phyloP scores from a whole-genome alignment of 2,888 invertebrate genomes.

The Phalera bucephala region DNA sequence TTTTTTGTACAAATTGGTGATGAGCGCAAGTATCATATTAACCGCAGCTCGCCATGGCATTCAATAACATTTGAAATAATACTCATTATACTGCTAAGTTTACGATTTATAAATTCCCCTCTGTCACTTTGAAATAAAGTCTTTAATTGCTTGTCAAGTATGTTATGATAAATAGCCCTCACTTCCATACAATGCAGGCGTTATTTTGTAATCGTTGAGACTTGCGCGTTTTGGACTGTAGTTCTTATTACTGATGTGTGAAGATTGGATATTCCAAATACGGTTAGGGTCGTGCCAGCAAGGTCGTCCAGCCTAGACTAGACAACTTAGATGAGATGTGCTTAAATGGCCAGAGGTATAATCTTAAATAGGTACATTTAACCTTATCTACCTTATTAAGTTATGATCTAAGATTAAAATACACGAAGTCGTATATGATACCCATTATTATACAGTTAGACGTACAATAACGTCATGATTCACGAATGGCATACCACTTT shows the following conservation, averaged over 20 bases:
- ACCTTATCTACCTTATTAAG: too few relatives aligned
- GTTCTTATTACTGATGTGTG: slow-evolving; percentile 15
- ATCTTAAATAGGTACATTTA: too few relatives aligned
- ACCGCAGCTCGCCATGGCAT: too few relatives aligned
- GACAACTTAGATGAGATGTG: slow-evolving; percentile 19
- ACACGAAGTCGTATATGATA: too few relatives aligned
- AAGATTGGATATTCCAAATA: slow-evolving; percentile 9
- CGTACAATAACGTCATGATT: too few relatives aligned
- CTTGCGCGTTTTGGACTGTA: slow-evolving; percentile 8
- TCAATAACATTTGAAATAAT: neutral
- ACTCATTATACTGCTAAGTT: neutral
- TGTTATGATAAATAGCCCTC: slow-evolving; percentile 18
- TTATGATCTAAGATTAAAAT: too few relatives aligned
- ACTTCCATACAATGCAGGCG: slow-evolving; percentile 16
- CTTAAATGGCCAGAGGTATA: slow-evolving; percentile 9
- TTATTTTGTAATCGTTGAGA: slow-evolving; percentile 22
- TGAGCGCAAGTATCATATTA: too few relatives aligned
- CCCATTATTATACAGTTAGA: too few relatives aligned
- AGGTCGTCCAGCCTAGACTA: slow-evolving; percentile 27
- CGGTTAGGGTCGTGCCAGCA: slow-evolving; percentile 12
- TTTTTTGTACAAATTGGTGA: too few relatives aligned
- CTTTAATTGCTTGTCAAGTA: slow-evolving; percentile 21
- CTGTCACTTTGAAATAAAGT: slow-evolving; percentile 10
- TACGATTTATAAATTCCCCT: neutral
- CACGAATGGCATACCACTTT: too few relatives aligned